Conservation (phyloP, 1,140 invertebrate genomes). For the Drosophila takahashii region DNA sequence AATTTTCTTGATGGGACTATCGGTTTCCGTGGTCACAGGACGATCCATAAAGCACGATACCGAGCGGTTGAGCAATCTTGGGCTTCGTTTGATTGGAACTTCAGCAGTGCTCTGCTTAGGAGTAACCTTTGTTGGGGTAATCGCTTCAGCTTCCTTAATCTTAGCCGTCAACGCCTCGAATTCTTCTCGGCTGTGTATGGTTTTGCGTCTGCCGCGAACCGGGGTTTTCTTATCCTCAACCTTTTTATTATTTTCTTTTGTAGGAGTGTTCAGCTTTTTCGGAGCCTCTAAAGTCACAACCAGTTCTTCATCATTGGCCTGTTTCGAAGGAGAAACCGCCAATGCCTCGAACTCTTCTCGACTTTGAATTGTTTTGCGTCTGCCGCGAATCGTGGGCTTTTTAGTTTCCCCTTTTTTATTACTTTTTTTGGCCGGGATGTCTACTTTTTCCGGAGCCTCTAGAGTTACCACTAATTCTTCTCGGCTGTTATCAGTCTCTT, state of each 20-base stretch:
- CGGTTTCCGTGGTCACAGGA: background rate
- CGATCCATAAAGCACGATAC: background rate
- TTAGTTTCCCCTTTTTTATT: background rate
- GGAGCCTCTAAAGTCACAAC: background rate
- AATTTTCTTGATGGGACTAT: background rate
- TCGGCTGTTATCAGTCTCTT: background rate
- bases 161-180: background rate
- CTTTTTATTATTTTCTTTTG: background rate
- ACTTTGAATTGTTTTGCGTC: background rate
- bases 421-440: background rate
- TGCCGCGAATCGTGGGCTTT: background rate
- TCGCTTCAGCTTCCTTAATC: background rate
- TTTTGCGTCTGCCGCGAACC: background rate
- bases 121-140: background rate
- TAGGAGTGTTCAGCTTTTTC: background rate
- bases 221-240: background rate
- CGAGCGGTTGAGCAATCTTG: constrained; percentile 1
- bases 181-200: background rate
- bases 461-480: background rate
- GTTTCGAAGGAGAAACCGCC: no score
- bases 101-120: background rate
- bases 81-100: background rate
- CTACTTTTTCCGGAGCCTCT: background rate
- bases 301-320: no score
- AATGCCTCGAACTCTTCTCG: background rate